Evolutionary conservation across 2,113 vertebrate genomes (phyloP).

Genomic region (Irena cyanogastra): DNA sequence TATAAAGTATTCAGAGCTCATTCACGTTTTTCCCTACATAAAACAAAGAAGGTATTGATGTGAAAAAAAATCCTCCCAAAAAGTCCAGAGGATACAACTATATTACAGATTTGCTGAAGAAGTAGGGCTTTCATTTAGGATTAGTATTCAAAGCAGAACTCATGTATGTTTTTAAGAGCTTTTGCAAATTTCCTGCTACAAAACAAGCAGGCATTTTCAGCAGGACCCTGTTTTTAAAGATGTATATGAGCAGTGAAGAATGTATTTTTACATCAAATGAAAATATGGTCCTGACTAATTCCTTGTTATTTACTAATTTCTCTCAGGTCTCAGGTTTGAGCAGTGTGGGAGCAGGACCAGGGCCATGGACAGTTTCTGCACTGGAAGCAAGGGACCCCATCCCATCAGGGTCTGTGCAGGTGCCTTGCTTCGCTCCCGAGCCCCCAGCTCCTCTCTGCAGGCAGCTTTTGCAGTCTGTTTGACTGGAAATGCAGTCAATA

Average conservation of each 20-base stretch:
- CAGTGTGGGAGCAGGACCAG: background rate
- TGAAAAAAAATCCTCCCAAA: background rate
- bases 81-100: background rate
- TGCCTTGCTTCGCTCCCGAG: background rate
- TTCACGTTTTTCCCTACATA: background rate
- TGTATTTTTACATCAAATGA: background rate
- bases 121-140: background rate
- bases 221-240: background rate
- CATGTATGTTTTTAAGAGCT: background rate
- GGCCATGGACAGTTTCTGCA: background rate
- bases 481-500: background rate
- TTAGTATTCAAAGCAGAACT: background rate
- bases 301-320: background rate
- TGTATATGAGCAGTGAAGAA: background rate
- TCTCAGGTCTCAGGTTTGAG: background rate
- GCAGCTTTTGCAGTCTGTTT: background rate
- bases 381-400: accelerated
- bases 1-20: background rate
- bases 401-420: background rate
- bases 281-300: background rate
- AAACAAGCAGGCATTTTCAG: background rate
- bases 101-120: background rate
- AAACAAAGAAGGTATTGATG: background rate
- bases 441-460: background rate
- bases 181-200: background rate